Conservation (phyloP, 2,113 vertebrate genomes). For the Petaurus breviceps region DNA sequence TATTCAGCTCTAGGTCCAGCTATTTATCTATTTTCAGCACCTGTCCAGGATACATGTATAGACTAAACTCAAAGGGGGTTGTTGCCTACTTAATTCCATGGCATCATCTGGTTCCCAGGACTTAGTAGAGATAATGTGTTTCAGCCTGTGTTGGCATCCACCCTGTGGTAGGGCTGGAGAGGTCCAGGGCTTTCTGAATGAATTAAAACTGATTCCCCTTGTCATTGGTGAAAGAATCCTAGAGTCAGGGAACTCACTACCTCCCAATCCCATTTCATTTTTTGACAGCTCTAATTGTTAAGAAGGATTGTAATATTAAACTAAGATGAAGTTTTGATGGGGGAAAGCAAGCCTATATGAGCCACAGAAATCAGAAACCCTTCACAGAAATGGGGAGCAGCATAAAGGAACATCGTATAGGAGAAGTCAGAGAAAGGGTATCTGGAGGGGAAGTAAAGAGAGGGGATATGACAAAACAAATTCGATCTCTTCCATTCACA, state of each 20-base stretch:
- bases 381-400: neutral
- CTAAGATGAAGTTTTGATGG: neutral
- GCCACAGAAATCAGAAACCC: neutral
- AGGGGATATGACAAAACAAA: neutral
- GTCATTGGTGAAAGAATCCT: neutral
- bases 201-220: neutral
- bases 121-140: neutral
- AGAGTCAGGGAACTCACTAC: neutral
- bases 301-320: neutral
- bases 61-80: neutral
- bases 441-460: neutral
- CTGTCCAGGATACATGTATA: neutral
- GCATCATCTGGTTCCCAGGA: neutral
- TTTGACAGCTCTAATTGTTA: neutral
- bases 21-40: neutral
- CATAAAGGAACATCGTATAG: neutral
- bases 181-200: neutral
- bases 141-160: neutral
- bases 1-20: neutral
- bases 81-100: neutral
- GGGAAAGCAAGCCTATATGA: neutral
- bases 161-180: neutral
- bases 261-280: neutral
- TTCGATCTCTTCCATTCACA: neutral
- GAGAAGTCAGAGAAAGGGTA: neutral